Evolutionary conservation across 2,797 vertebrate genomes (phyloP).

Genomic region (Parotocinclus haroldoi): DNA sequence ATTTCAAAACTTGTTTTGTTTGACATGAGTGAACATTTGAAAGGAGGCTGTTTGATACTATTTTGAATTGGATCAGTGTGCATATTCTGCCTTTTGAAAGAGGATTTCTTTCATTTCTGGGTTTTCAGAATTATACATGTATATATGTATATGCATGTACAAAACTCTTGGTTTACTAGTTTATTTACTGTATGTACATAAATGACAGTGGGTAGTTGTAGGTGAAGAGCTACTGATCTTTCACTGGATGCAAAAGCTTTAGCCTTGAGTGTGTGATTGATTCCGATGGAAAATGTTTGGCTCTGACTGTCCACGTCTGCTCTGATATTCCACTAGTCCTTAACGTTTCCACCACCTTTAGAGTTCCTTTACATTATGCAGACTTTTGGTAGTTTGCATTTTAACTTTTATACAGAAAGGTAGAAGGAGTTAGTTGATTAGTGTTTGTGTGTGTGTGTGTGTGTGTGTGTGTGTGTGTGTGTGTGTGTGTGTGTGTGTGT

Average conservation of each 20-base stretch:
- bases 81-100: constrained; percentile 89
- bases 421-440: constrained; percentile 5
- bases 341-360: constrained; percentile 15
- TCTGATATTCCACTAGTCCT: constrained; percentile 17
- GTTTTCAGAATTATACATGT: constrained; percentile 68
- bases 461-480: constrained; percentile 13
- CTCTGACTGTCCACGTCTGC: constrained; percentile 43
- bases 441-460: constrained; percentile 7
- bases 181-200: constrained; percentile 83
- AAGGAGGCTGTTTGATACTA: constrained; percentile 70
- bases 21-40: constrained; percentile 67
- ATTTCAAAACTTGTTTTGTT: constrained; percentile 68
- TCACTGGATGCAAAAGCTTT: constrained; percentile 76
- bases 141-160: constrained; percentile 81
- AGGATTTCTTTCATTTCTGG: constrained; percentile 71
- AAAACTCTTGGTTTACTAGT: constrained; percentile 78
- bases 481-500: not conserved
- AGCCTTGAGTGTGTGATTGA: constrained; percentile 44
- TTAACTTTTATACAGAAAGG: constrained; percentile 34
- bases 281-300: constrained; percentile 25
- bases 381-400: constrained; percentile 27
- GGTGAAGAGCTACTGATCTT: constrained; percentile 71
- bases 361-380: constrained; percentile 20
- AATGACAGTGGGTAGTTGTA: constrained; percentile 66
- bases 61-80: constrained; percentile 67